Evolutionary conservation across 2,113 vertebrate genomes (phyloP).

Genomic region (Indicator indicator): DNA sequence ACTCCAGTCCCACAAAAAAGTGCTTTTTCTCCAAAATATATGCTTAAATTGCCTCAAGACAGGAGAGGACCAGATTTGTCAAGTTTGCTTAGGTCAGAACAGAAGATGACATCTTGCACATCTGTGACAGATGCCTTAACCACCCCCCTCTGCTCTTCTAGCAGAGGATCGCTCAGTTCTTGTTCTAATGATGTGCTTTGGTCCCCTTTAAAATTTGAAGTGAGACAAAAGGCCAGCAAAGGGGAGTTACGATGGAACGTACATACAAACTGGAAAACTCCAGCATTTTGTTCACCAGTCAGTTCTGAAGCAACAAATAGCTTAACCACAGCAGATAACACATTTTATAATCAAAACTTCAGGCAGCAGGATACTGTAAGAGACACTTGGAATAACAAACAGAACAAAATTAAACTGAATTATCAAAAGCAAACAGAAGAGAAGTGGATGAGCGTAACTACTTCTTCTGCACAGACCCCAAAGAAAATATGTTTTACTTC

Average conservation of each 20-base stretch:
- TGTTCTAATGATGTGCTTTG: not conserved
- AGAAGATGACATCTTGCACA: not conserved
- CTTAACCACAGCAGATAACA: not conserved
- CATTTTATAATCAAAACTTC: not conserved
- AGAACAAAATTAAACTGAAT: not conserved
- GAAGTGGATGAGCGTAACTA: not conserved
- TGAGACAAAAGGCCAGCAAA: not conserved
- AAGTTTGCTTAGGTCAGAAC: not conserved
- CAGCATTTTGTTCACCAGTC: not conserved
- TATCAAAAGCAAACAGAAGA: not conserved
- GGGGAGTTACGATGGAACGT: not conserved
- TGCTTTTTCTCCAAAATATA: slow-evolving; percentile 77
- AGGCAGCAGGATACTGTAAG: not conserved
- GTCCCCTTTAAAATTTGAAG: not conserved
- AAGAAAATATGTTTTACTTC: slow-evolving; percentile 24
- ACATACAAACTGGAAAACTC: not conserved
- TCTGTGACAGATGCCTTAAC: not conserved
- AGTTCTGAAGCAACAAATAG: not conserved
- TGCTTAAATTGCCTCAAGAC: slow-evolving; percentile 72
- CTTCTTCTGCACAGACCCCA: not conserved
- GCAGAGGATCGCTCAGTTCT: not conserved
- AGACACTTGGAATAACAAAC: not conserved
- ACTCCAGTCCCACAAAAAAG: not conserved
- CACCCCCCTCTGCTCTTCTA: not conserved
- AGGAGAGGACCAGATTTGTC: not conserved